Percentiles rank a stretch among this genome's conserved stretches.
These are phyloP conservation scores for Drosophila pallidifrons DNA, from an alignment of 1,140 invertebrate genomes.

Conservation along the genomic window DNA sequence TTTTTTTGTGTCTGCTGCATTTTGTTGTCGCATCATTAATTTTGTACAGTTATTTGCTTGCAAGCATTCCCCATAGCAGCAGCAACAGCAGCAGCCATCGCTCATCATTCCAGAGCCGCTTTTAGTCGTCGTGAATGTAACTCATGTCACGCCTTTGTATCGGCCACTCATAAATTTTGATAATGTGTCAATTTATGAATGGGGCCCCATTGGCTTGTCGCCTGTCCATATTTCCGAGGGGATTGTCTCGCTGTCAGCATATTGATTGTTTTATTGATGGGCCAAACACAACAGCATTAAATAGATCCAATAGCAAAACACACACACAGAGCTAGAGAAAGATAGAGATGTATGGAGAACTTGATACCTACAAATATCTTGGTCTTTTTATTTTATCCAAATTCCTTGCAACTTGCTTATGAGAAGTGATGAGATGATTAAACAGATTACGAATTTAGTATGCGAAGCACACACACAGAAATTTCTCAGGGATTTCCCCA, in stretches of 20 bases:
- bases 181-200: slow-evolving; percentile 84
- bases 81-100: background rate
- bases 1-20: slow-evolving; percentile 48
- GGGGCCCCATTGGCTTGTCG: slow-evolving; percentile 41
- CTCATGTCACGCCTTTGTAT: slow-evolving; percentile 74
- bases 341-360: slow-evolving; percentile 7
- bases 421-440: slow-evolving; percentile 11
- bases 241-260: slow-evolving; percentile 75
- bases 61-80: slow-evolving; percentile 30
- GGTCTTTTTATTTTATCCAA: background rate
- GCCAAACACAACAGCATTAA: background rate
- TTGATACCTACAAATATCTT: background rate
- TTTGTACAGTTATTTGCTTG: slow-evolving; percentile 78
- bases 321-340: slow-evolving; percentile 18
- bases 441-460: slow-evolving; percentile 12
- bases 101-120: background rate
- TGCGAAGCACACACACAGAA: background rate
- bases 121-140: slow-evolving; percentile 13
- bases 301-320: background rate
- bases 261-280: slow-evolving; percentile 83
- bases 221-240: slow-evolving; percentile 54
- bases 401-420: slow-evolving; percentile 5
- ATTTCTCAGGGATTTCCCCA: slow-evolving; percentile 1
- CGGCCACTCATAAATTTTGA: slow-evolving; percentile 73
- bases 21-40: slow-evolving; percentile 75